Evolutionary conservation across 2,797 vertebrate species (phyloP).

Genomic region (Simalia tracyae): DNA sequence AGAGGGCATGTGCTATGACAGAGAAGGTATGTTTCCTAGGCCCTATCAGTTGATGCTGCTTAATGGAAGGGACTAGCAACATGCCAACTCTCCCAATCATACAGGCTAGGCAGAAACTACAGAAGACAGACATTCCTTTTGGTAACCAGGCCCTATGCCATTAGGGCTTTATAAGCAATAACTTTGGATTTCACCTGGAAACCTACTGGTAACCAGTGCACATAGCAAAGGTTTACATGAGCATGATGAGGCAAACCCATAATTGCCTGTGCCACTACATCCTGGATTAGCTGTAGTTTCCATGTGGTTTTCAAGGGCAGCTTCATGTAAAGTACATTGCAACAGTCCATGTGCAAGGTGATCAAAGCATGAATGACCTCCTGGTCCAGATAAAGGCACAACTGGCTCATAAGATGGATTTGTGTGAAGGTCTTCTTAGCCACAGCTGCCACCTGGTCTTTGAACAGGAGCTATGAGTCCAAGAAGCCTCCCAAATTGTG

Average conservation of each 20-base stretch:
- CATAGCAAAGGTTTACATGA: not conserved
- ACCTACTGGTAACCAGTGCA: not conserved
- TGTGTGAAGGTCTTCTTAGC: not conserved
- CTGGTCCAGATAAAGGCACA: not conserved
- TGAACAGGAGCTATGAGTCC: not conserved
- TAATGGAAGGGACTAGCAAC: not conserved
- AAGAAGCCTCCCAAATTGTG: not conserved
- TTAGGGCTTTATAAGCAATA: not conserved
- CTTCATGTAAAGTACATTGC: not conserved
- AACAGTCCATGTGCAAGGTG: not conserved
- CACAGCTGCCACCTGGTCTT: not conserved
- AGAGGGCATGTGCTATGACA: too few relatives aligned
- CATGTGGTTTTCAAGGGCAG: not conserved
- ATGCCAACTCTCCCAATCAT: not conserved
- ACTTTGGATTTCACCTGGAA: not conserved
- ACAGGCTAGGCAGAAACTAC: not conserved
- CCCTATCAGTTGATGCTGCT: not conserved
- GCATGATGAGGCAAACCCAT: not conserved
- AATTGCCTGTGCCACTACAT: not conserved
- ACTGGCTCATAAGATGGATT: not conserved
- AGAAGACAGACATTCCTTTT: not conserved
- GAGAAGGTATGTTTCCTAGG: too few relatives aligned
- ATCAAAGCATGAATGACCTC: not conserved
- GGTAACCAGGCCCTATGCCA: not conserved
- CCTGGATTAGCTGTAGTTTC: not conserved